phyloP scores from a whole-genome alignment of 2,888 invertebrate species.

The Augochlorella aurata region DNA sequence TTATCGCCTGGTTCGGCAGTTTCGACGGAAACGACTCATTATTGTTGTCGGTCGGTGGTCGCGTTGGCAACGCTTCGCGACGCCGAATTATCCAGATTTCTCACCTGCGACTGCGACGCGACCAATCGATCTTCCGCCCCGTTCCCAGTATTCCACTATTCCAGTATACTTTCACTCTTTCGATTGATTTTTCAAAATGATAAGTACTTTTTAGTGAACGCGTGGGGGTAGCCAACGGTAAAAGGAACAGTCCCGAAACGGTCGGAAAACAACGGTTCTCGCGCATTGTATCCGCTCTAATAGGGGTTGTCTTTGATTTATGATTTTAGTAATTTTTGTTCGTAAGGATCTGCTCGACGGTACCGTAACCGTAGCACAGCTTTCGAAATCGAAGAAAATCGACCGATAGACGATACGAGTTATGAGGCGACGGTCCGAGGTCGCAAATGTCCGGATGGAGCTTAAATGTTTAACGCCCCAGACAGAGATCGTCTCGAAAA shows the following conservation, averaged over 20 bases:
- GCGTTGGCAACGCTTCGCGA: slow-evolving; percentile 74
- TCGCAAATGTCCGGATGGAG: slow-evolving; percentile 62
- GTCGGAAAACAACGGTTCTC: background rate
- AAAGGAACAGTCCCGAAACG: background rate
- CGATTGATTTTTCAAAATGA: background rate
- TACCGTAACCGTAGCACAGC: background rate
- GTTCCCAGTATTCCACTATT: background rate
- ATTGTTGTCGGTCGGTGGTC: slow-evolving; percentile 71
- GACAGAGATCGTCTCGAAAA: slow-evolving; percentile 70
- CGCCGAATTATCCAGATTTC: slow-evolving; percentile 21
- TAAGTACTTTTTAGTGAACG: slow-evolving; percentile 5
- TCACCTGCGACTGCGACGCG: background rate
- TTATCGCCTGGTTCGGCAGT: slow-evolving; percentile 65
- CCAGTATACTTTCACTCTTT: background rate
- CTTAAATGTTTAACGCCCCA: slow-evolving; percentile 73
- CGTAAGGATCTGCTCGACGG: background rate
- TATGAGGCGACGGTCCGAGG: slow-evolving; percentile 49
- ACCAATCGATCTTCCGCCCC: background rate
- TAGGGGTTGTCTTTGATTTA: background rate
- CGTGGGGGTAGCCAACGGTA: slow-evolving; percentile 64
- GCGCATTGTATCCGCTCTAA: background rate
- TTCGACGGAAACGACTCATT: slow-evolving; percentile 68
- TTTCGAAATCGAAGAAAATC: too few relatives aligned
- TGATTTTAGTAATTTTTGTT: too few relatives aligned
- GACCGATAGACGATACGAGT: slow-evolving; percentile 50